Conservation (phyloP, 2,888 invertebrate genomes). For the Phengaris arion region DNA sequence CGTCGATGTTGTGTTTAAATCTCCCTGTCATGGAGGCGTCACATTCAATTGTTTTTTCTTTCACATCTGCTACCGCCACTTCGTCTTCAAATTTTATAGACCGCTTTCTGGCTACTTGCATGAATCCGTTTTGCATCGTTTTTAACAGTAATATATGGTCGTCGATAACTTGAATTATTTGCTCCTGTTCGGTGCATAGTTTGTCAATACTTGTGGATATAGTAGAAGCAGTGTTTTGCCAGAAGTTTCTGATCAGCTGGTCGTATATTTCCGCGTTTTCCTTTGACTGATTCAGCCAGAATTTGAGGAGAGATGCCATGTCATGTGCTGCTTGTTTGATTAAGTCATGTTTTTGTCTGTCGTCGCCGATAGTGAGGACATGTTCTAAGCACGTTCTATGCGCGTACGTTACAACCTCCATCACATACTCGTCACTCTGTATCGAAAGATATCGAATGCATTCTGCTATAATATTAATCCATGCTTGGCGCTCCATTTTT, state of each 20-base stretch:
- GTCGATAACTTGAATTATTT: conserved; percentile 67
- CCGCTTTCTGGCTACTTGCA: conserved; percentile 49
- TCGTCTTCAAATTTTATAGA: conserved; percentile 54
- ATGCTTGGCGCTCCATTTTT: conserved; percentile 83
- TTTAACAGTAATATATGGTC: conserved; percentile 54
- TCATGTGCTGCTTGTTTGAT: conserved; percentile 48
- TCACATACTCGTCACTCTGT: conserved; percentile 44
- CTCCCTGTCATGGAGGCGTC: conserved; percentile 46
- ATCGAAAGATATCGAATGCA: conserved; percentile 79
- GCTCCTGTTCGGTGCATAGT: conserved; percentile 59
- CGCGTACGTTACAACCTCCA: conserved; percentile 48
- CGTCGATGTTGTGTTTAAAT: conserved; percentile 68
- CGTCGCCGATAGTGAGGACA: conserved; percentile 41
- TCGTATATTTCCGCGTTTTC: conserved; percentile 49
- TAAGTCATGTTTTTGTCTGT: conserved; percentile 43
- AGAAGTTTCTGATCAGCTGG: conserved; percentile 58
- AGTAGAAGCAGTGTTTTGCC: conserved; percentile 62
- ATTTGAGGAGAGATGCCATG: conserved; percentile 54
- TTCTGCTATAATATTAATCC: conserved; percentile 85
- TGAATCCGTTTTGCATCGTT: conserved; percentile 50
- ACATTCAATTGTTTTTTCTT: conserved; percentile 30
- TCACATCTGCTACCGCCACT: not conserved
- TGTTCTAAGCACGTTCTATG: conserved; percentile 55
- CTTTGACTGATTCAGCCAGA: conserved; percentile 58
- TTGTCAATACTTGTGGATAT: conserved; percentile 52